These are phyloP conservation scores for Philhelius pedissequus DNA, from an alignment of 2,888 invertebrate genomes.

Conservation along the genomic window DNA sequence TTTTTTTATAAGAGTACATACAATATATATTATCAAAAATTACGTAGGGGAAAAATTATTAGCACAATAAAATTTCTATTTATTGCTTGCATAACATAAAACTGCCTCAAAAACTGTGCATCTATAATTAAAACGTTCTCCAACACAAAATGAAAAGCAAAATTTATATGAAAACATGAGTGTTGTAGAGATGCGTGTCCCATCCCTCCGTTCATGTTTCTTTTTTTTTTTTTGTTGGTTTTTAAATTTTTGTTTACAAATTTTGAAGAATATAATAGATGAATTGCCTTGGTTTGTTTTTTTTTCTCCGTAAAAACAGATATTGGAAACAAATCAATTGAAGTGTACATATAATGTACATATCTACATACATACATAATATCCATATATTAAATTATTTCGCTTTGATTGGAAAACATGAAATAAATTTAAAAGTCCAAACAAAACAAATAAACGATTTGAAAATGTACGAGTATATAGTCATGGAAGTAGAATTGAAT, in stretches of 20 bases:
- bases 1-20: slow-evolving; percentile 33
- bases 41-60: not conserved
- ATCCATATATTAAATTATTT: not conserved
- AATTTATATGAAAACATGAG: slow-evolving; percentile 8
- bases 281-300: not conserved
- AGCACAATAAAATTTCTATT: not conserved
- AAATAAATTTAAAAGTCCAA: not conserved
- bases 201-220: not conserved
- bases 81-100: slow-evolving; percentile 21
- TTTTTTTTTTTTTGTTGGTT: not conserved
- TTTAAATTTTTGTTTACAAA: not conserved
- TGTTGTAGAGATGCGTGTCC: slow-evolving; percentile 76
- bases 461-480: not conserved
- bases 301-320: not conserved
- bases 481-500: not conserved
- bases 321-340: not conserved
- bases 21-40: not conserved
- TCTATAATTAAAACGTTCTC: slow-evolving; percentile 24
- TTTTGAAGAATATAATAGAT: not conserved
- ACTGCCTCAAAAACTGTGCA: not conserved
- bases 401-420: not conserved
- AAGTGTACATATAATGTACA: not conserved
- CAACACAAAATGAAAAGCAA: not conserved
- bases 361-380: no score
- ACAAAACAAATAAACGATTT: not conserved